Evolutionary conservation across 1,140 invertebrate genomes (phyloP).

Genomic region (Drosophila punjabiensis): DNA sequence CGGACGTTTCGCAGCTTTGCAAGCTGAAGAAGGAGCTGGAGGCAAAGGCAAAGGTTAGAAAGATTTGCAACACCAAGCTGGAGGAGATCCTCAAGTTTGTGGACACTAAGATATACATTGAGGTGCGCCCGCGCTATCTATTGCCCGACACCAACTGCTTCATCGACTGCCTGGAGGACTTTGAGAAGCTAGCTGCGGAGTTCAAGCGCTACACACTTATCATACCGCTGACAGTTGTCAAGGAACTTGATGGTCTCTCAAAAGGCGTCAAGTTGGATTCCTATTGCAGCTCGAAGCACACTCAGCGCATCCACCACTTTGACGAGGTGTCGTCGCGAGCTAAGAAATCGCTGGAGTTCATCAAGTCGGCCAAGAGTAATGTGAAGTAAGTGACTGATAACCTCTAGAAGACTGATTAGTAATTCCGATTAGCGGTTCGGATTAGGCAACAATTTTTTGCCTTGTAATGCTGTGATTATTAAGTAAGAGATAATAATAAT

Average conservation of each 20-base stretch:
- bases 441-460: neutral
- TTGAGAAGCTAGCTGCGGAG: conserved; percentile 89
- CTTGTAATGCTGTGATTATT: neutral
- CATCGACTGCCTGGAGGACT: conserved; percentile 94
- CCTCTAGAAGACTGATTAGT: neutral
- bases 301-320: conserved; percentile 80
- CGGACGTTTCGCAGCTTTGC: conserved; percentile 67
- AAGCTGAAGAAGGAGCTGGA: conserved; percentile 91
- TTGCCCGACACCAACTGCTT: conserved; percentile 99
- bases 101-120: conserved; percentile 91
- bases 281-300: conserved; percentile 62
- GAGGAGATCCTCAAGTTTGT: conserved; percentile 92
- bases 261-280: conserved; percentile 87
- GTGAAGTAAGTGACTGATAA: conserved; percentile 68
- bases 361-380: conserved; percentile 85
- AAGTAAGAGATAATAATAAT: neutral
- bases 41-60: conserved; percentile 90
- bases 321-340: conserved; percentile 86
- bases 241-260: conserved; percentile 94
- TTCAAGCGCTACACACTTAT: conserved; percentile 91
- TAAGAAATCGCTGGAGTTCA: conserved; percentile 90
- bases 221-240: conserved; percentile 96
- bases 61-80: conserved; percentile 90
- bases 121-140: conserved; percentile 94
- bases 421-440: neutral